Conservation (phyloP, 2,113 vertebrate genomes). For the Planiliza haematocheilus region DNA sequence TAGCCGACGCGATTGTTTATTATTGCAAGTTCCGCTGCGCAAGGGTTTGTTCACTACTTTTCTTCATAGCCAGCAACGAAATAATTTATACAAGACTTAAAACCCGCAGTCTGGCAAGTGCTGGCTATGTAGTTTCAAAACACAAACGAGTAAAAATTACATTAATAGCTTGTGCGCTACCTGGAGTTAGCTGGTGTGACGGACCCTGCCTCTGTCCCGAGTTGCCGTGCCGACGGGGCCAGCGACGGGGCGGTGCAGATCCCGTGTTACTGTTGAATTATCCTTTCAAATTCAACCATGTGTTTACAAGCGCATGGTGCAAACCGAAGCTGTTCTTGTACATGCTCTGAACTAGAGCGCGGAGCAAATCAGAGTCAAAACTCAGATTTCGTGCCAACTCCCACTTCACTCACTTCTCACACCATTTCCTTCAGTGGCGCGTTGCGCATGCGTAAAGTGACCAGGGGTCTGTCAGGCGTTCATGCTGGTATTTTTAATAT, state of each 20-base stretch:
- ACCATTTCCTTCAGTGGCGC: constrained; percentile 28
- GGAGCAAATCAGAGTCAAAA: constrained; percentile 18
- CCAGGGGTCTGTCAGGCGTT: not conserved
- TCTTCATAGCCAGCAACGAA: not conserved
- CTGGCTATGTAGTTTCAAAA: not conserved
- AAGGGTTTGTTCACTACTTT: not conserved
- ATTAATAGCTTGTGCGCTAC: constrained; percentile 34
- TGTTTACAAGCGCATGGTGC: not conserved
- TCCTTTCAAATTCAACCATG: not conserved
- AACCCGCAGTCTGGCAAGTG: not conserved
- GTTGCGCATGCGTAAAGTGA: constrained; percentile 66
- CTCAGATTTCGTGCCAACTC: constrained; percentile 42
- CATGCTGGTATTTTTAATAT: not conserved
- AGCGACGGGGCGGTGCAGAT: constrained; percentile 19
- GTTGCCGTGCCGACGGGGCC: constrained; percentile 45
- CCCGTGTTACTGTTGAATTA: not conserved
- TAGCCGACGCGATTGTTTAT: constrained; percentile 43
- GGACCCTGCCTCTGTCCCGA: constrained; percentile 36
- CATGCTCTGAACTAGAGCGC: not conserved
- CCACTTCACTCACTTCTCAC: constrained; percentile 34
- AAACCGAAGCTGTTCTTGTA: not conserved
- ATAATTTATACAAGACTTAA: rapidly evolving
- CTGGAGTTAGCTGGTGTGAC: constrained; percentile 52
- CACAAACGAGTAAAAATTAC: not conserved
- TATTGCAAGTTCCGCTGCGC: not conserved